Base-by-base conservation (phyloP, 1,140 invertebrate genomes). In the Probaryconus sp. region DNA sequence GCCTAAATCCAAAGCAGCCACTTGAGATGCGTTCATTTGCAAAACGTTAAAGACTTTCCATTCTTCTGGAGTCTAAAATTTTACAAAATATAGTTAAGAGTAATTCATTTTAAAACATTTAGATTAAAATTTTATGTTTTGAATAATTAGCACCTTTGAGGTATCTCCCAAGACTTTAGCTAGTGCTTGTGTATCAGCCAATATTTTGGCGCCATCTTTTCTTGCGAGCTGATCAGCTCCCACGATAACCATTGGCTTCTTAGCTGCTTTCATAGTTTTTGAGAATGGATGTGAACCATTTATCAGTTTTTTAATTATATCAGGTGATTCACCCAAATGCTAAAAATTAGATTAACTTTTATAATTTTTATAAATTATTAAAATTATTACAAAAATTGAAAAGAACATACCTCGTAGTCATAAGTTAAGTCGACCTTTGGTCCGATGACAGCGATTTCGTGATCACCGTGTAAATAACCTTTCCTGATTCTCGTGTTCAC, bases 401-500 rank as follows among this genome's bases (percentile, higher is more conserved):
- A 37, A 21, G 31, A 40, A 77, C 71, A 86, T 87, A 95, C 93
- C 82, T 94, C 92, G 86, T 98, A 96, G 11, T 97, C 92, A 85
- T 99, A 99, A 0, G 95, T 96, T 6, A 99, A 89, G 88, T 99
- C 96, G 17, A 99, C 91, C 82, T 97, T 91, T 1, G 95, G 93
- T 28, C 98, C 98, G 81, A 99, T 91, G 5, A 97, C 82, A 1
- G 93, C 96, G 18, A 97, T 81, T 58, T 77, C 96, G 89, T 58
- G 89, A 83, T 97, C 95, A 82, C 94, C 95, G 80, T 97, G 94
- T 5, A 96, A 88, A 88, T 93, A 98, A 40, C 93, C 92, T 89
- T 99, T 99, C 21, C 98, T 92, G 61, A 99, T 92, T 75, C 98
- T 91, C 0, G 98, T 94, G 89, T 99, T 99, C 9, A 99, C 89